Evolutionary conservation across 2,888 invertebrate species (phyloP), one percentile per base, ranked within the genome.

Genomic region (Lasioglossum malachurum): DNA sequence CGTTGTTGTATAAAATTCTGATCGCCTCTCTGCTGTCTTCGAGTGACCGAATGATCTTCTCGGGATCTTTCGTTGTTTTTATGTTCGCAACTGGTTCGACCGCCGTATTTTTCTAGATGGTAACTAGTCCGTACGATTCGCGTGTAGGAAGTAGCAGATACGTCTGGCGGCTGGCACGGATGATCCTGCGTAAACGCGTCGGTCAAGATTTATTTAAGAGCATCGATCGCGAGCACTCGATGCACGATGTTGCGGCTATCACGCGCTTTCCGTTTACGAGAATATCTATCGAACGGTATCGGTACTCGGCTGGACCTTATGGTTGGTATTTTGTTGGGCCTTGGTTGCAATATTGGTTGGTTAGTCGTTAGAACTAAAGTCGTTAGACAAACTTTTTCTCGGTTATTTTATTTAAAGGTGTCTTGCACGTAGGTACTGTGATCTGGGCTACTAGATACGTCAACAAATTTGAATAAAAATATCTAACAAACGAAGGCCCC

Each of bases 31-130:
- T 35, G 31, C 78, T 75, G 35, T 83, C 78, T 46, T 78, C 71
- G 78, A 41, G 44, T 16, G 78, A 77, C 78, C 19, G 75, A 77
- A 41, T 57, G 46, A 73, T 64, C 35, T n/a, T 67, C 27, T 49
- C 44, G 60, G 19, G n/a, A 35, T 75, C 14, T 12, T 53, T 75
- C n/a, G 41, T 75, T 83, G 31, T 60, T 78, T 35, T 23, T 53
- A 60, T 60, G 57, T 71, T 71, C 5, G 31, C 72, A 35, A 35
- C 53, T 46, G 73, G 67, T 72, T 75, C 73, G 71, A 83, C 46
- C 38, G 85, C 41, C 31, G 60, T 87, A 87, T 85, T 87, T 87
- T 87, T 86, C 44, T 86, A 87, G 78, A 44, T 67, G 38, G 64
- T 69, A 57, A 76, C 57, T 67, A 60, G 27, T 80, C 82, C 80